Conservation (phyloP, 1,140 invertebrate genomes). For the Periplaneta americana region DNA sequence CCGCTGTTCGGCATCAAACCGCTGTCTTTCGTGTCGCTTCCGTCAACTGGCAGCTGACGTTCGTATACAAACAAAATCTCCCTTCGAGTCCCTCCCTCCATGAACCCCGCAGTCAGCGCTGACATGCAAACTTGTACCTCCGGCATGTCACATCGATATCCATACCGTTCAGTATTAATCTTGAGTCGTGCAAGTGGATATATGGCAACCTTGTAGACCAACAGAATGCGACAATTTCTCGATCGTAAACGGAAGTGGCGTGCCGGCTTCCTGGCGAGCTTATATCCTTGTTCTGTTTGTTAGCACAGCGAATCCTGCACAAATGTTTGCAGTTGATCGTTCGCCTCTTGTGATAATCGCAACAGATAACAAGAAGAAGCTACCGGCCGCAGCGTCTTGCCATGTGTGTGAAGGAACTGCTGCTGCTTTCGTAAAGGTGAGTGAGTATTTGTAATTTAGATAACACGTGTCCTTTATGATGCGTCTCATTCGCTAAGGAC, state of each 20-base stretch:
- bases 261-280: neutral
- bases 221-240: neutral
- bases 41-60: too few species aligned
- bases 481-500: too few species aligned
- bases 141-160: too few species aligned
- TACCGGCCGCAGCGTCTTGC: neutral
- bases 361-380: neutral
- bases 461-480: too few species aligned
- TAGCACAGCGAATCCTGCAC: neutral
- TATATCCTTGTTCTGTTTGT: neutral
- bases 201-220: neutral
- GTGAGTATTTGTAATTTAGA: neutral
- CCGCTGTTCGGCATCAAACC: too few species aligned
- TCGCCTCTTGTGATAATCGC: neutral
- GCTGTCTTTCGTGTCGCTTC: too few species aligned
- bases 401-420: neutral
- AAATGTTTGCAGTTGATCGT: neutral
- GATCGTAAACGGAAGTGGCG: neutral
- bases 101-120: too few species aligned
- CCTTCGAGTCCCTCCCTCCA: too few species aligned
- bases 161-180: neutral
- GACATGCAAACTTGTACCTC: too few species aligned
- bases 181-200: too few species aligned
- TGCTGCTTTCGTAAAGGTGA: neutral
- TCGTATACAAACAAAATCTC: too few species aligned